Conservation (phyloP, 2,888 invertebrate genomes). For the Parnassius orleans region DNA sequence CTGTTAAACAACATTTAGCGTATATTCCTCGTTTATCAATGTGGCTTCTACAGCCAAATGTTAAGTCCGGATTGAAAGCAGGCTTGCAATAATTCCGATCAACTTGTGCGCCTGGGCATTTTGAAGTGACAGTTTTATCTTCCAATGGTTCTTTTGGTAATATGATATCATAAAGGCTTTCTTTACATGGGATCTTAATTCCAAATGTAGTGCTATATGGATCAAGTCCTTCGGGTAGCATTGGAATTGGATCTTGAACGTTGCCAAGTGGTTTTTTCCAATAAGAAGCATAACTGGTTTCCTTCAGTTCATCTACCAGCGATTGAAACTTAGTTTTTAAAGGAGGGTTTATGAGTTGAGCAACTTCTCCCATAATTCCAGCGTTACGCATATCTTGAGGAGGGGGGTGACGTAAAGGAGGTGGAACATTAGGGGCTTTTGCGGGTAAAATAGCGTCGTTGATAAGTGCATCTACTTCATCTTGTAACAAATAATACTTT, state of each 20-base stretch:
- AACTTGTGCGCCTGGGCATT: slow-evolving; percentile 48
- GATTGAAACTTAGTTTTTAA: slow-evolving; percentile 59
- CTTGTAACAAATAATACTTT: slow-evolving; percentile 60
- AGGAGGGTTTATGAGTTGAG: slow-evolving; percentile 53
- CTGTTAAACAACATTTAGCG: slow-evolving; percentile 66
- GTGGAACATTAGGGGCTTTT: slow-evolving; percentile 21
- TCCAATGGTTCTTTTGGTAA: slow-evolving; percentile 59
- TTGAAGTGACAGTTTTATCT: slow-evolving; percentile 51
- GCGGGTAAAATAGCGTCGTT: slow-evolving; percentile 48
- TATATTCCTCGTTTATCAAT: slow-evolving; percentile 72
- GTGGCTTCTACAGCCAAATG: slow-evolving; percentile 66
- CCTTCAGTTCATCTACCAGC: slow-evolving; percentile 59
- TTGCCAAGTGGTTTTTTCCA: slow-evolving; percentile 59
- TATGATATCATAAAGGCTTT: slow-evolving; percentile 59
- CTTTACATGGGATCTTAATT: slow-evolving; percentile 47
- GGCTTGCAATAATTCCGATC: slow-evolving; percentile 60
- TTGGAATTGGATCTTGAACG: slow-evolving; percentile 55
- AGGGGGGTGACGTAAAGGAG: slow-evolving; percentile 53
- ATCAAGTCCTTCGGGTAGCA: slow-evolving; percentile 65
- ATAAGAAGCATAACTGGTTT: slow-evolving; percentile 60
- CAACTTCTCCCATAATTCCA: slow-evolving; percentile 47
- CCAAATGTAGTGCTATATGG: slow-evolving; percentile 55
- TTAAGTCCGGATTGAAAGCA: slow-evolving; percentile 60
- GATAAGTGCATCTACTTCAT: slow-evolving; percentile 61
- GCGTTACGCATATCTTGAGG: slow-evolving; percentile 51